These are phyloP conservation scores for Dipodomys stephensi DNA, from an alignment of 2,113 vertebrate genomes.

Conservation along the genomic window DNA sequence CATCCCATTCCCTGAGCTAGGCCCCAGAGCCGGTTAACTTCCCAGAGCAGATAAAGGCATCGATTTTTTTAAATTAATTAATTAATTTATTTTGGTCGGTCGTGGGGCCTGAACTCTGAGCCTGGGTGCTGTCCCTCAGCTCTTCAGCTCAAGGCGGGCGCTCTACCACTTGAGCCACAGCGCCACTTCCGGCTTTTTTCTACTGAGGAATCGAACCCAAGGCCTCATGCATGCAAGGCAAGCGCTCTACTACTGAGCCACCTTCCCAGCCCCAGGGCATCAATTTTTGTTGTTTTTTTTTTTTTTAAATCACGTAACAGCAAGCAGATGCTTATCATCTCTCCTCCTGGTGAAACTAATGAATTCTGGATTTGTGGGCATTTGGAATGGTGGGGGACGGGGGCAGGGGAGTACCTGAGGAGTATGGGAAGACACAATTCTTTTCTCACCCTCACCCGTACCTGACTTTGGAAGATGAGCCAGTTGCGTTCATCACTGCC, in stretches of 20 bases:
- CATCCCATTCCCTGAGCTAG: neutral
- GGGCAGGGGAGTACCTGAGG: neutral
- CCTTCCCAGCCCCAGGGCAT: too few species aligned
- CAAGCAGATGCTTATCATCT: slow-evolving; percentile 9
- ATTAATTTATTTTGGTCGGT: too few species aligned
- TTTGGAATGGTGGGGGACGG: too few species aligned
- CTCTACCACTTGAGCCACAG: too few species aligned
- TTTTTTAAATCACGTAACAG: neutral
- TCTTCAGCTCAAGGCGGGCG: too few species aligned
- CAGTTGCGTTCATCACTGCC: neutral
- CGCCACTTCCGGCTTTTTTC: too few species aligned
- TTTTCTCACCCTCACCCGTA: slow-evolving; percentile 9
- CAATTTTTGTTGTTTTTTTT: too few species aligned
- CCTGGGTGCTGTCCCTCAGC: too few species aligned
- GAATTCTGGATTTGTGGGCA: neutral
- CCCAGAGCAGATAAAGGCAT: neutral
- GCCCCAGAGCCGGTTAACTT: neutral
- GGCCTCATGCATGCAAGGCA: too few species aligned
- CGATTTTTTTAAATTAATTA: neutral
- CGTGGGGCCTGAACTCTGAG: too few species aligned
- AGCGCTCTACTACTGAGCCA: too few species aligned
- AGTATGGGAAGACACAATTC: neutral
- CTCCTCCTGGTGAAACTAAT: neutral
- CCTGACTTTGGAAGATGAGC: neutral
- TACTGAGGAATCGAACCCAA: too few species aligned